These are phyloP conservation scores for Melangyna quadrimaculata DNA, from an alignment of 2,888 invertebrate species.

Conservation along the genomic window DNA sequence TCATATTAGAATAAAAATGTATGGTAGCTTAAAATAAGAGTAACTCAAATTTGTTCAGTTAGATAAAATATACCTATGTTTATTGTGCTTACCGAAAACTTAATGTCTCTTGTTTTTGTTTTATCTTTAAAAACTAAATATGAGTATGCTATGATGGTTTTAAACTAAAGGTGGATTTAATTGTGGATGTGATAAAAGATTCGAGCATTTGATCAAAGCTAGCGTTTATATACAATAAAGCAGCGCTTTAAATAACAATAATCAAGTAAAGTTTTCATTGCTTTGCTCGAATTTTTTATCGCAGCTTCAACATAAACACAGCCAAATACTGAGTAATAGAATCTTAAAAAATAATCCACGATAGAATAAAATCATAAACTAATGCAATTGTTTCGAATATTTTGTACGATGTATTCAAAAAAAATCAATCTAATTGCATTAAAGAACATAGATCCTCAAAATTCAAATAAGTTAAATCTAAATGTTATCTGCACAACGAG, in stretches of 20 bases:
- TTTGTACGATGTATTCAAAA: neutral
- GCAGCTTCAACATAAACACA: no score
- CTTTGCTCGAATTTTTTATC: no score
- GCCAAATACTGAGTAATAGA: neutral
- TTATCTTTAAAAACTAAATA: neutral
- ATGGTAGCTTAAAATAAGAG: neutral
- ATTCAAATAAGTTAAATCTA: constrained; percentile 15
- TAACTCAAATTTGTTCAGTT: constrained; percentile 14
- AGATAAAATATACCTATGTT: constrained; percentile 9
- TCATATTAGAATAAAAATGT: constrained; percentile 17
- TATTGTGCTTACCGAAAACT: neutral
- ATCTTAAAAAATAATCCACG: neutral
- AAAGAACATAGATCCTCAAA: constrained; percentile 5
- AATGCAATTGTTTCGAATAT: constrained; percentile 19
- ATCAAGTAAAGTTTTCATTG: no score
- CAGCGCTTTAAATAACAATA: no score
- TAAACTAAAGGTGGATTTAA: no score
- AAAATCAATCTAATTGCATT: constrained; percentile 21
- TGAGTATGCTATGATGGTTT: neutral
- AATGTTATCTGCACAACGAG: constrained; percentile 65
- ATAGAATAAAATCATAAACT: neutral
- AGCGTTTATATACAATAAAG: no score
- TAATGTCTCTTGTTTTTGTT: neutral
- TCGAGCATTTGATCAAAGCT: no score
- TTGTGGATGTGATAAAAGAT: no score